Base-by-base conservation (phyloP, 2,797 vertebrate species). In the Muraenolepis orangiensis region DNA sequence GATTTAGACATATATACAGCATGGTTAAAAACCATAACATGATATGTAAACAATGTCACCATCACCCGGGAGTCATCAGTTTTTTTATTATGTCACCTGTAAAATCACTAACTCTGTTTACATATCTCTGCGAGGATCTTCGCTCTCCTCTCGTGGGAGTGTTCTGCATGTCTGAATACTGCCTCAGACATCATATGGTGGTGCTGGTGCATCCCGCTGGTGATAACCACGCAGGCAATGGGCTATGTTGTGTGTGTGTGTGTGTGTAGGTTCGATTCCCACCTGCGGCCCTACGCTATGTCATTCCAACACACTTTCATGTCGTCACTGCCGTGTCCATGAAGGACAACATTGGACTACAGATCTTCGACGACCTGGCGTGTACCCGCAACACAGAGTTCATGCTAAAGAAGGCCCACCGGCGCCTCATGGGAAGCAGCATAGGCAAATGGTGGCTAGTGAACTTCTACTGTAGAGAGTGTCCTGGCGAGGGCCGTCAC, bases 31-130 rank as follows among this genome's bases (percentile, higher is more conserved):
- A 83, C 72, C 76, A 77, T 51, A 83, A 77, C 34, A 69, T 8
- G 29, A 87, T 82, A 86, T 88, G 84, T 76, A 89, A 86, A 90
- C 84, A 26, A 57, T 72, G 82, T 80, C 23, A 72, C 73, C 76
- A 80, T 84, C 72, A 83, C 86, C 76, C 84, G 71, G 76, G 89
- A 85, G 85, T 51, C 76, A n/a, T n/a, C n/a, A n/a, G n/a, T n/a
- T n/a, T 80, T 84, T 87, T 88, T 87, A 88, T 86, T 77, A 85
- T 89, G 84, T 85, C 82, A 86, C 87, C 87, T 87, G 82, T 84
- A 83, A n/a, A n/a, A 91, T 91, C 89, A 84, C 91, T 91, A 88
- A 81, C 66, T 13, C n/a, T 57, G 80, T 82, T 78, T 64, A 80
- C 76, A 89, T 84, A 57, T 80, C 80, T 89, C 85, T 2, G 66